These are phyloP conservation scores for Tragelaphus buxtoni DNA, from an alignment of 2,113 vertebrate species.

Conservation along the genomic window DNA sequence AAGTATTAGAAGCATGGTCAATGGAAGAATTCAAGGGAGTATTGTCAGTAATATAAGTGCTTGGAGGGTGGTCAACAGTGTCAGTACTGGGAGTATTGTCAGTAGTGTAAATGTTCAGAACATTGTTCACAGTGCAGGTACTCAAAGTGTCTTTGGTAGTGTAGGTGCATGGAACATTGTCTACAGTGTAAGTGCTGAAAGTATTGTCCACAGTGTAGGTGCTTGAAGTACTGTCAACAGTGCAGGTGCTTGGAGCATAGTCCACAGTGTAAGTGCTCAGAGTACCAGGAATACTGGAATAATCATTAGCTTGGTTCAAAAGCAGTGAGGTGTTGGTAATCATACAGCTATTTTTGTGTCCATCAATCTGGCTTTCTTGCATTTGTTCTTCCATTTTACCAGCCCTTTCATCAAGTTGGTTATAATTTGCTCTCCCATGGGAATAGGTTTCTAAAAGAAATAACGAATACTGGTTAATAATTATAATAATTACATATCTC, in stretches of 20 bases:
- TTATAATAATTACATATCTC: neutral
- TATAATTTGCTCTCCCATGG: constrained; percentile 80
- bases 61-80: neutral
- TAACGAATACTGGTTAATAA: neutral
- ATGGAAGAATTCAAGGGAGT: neutral
- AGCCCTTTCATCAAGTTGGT: constrained; percentile 80
- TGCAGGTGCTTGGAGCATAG: neutral
- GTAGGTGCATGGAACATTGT: neutral
- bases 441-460: constrained; percentile 76
- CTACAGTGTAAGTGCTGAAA: neutral
- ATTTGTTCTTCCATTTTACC: constrained; percentile 83
- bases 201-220: neutral
- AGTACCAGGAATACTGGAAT: neutral
- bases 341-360: constrained; percentile 75
- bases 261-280: neutral
- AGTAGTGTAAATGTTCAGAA: neutral
- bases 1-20: neutral
- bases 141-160: neutral
- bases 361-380: constrained; percentile 78
- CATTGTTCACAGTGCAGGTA: neutral
- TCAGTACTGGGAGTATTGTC: neutral
- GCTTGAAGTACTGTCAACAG: neutral
- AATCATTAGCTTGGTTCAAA: neutral
- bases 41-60: neutral
- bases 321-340: constrained; percentile 18